Conservation (phyloP, 2,888 invertebrate species). For the Eumacrocentrus americanus region DNA sequence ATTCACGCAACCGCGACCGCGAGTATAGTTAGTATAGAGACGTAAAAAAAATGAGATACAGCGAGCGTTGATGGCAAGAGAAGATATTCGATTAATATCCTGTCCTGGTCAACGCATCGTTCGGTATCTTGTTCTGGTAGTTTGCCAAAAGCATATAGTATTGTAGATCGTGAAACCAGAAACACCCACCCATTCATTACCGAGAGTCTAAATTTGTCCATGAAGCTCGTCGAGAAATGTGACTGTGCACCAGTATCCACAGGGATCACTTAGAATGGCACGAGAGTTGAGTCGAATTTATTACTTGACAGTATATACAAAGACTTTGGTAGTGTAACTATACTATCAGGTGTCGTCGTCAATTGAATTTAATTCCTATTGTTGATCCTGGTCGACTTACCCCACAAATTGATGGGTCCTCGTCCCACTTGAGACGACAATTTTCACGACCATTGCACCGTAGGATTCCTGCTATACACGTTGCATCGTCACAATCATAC, state of each 20-base stretch:
- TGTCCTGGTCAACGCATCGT: constrained; percentile 46
- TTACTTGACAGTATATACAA: background rate
- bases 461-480: constrained; percentile 76
- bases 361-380: background rate
- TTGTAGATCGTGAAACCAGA: constrained; percentile 48
- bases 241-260: background rate
- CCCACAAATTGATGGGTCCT: constrained; percentile 66
- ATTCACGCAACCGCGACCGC: too few relatives aligned
- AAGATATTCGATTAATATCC: constrained; percentile 52
- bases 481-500: constrained; percentile 86
- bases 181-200: constrained; percentile 35
- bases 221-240: constrained; percentile 14
- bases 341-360: background rate
- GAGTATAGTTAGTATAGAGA: too few relatives aligned
- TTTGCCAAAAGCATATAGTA: constrained; percentile 50
- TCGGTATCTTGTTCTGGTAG: constrained; percentile 48
- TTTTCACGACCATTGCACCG: constrained; percentile 77
- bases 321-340: background rate
- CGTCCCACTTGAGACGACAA: constrained; percentile 85
- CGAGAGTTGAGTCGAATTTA: background rate
- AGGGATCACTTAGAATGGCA: background rate
- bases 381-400: constrained; percentile 54
- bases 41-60: background rate
- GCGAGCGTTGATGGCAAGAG: constrained; percentile 17
- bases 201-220: constrained; percentile 27